A percentile compares a stretch with the other conserved stretches of the same genome.
Conservation (phyloP, 1,140 invertebrate species). For the Calephelis nemesis region DNA sequence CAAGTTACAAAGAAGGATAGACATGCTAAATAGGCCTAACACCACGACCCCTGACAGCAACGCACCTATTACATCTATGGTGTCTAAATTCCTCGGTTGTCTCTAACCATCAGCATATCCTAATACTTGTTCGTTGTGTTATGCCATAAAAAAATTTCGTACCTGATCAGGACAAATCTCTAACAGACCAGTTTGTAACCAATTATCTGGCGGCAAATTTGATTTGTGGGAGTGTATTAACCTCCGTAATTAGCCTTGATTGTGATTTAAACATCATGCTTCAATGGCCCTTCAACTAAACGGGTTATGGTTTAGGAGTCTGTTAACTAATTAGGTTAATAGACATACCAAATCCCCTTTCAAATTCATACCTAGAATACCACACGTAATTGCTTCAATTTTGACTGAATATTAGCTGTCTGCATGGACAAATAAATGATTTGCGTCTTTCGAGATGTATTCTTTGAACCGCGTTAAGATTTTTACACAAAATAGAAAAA, state of each 20-base stretch:
- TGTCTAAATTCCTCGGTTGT: no score
- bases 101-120: no score
- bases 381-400: background rate
- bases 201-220: conserved; percentile 40
- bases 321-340: conserved; percentile 16
- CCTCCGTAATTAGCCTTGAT: conserved; percentile 39
- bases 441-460: background rate
- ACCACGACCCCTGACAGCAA: no score
- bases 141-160: no score
- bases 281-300: conserved; percentile 36
- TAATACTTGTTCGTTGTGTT: no score
- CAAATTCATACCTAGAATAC: background rate
- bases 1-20: no score
- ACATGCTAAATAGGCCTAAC: no score
- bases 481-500: no score
- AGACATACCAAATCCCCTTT: conserved; percentile 19
- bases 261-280: conserved; percentile 36
- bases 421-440: background rate
- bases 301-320: conserved; percentile 26
- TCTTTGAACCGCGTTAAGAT: no score
- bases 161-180: no score
- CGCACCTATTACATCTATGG: no score
- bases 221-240: conserved; percentile 38
- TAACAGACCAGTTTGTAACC: conserved; percentile 20
- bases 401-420: background rate